Percentiles rank a stretch among this genome's conserved stretches.
phyloP scores from a whole-genome alignment of 2,797 vertebrate species.

The Alosa sapidissima region DNA sequence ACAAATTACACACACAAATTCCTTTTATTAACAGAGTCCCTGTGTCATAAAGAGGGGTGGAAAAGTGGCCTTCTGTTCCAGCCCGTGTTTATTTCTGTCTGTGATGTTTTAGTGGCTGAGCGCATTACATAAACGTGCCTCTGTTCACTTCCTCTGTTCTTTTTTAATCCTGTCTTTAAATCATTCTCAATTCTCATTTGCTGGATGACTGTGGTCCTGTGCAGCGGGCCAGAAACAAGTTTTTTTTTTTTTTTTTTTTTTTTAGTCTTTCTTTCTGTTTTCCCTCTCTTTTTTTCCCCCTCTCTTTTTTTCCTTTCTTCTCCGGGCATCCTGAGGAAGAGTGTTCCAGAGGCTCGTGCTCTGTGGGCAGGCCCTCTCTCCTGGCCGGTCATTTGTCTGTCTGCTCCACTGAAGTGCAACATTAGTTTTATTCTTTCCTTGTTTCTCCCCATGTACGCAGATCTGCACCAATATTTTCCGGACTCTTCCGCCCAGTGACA shows the following conservation, averaged over 20 bases:
- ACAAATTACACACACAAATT: background rate
- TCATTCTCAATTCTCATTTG: slow-evolving; percentile 9
- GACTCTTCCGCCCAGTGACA: slow-evolving; percentile 95
- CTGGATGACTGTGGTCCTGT: slow-evolving; percentile 5
- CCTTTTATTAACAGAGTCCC: background rate
- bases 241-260: background rate
- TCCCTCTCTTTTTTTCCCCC: background rate
- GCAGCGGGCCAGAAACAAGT: background rate
- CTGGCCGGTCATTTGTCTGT: slow-evolving; percentile 14
- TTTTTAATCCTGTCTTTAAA: background rate
- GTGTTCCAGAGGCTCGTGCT: background rate
- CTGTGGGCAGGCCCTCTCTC: background rate
- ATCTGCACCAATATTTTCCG: slow-evolving; percentile 94
- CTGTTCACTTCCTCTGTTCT: background rate
- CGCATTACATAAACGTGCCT: slow-evolving; percentile 20
- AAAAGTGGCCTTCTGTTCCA: background rate
- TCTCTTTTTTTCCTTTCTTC: background rate
- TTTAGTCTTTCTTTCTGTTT: too few relatives aligned
- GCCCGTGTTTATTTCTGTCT: background rate
- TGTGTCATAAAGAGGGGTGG: background rate
- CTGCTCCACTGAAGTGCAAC: background rate
- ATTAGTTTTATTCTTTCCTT: background rate
- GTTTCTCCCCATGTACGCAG: slow-evolving; percentile 65
- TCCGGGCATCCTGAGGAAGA: background rate
- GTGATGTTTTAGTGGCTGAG: background rate